These are phyloP conservation scores for Sebastes schlegelii DNA, from an alignment of 2,113 vertebrate genomes.

Conservation along the genomic window DNA sequence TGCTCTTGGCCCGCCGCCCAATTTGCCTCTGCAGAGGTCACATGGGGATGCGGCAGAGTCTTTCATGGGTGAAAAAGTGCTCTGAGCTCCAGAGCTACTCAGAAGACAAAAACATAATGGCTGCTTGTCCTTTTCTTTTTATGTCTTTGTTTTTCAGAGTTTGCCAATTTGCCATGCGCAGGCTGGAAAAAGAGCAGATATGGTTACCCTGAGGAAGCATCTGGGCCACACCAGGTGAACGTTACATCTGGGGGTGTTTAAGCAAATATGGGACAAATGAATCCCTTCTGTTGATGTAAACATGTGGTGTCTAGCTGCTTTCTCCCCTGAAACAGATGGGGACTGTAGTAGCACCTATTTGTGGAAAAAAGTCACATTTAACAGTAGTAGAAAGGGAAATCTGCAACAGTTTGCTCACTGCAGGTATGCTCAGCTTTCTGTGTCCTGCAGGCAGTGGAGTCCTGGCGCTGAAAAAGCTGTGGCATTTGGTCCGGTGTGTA, in stretches of 20 bases:
- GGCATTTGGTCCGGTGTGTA: conserved; percentile 53
- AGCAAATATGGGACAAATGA: conserved; percentile 12
- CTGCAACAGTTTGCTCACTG: conserved; percentile 23
- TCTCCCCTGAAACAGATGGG: not conserved
- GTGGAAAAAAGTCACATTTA: conserved; percentile 10
- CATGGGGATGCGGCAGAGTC: conserved; percentile 26
- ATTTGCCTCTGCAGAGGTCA: conserved; percentile 46
- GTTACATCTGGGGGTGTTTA: conserved; percentile 21
- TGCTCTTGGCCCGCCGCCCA: conserved; percentile 38
- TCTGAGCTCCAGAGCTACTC: conserved; percentile 14
- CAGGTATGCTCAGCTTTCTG: conserved; percentile 30
- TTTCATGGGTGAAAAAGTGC: conserved; percentile 30
- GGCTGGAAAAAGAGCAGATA: conserved; percentile 65
- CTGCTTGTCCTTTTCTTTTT: conserved; percentile 34
- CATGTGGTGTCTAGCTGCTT: not conserved
- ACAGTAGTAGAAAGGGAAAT: conserved; percentile 1
- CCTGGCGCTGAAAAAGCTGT: conserved; percentile 48
- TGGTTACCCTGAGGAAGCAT: conserved; percentile 73
- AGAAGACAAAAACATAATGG: conserved; percentile 12
- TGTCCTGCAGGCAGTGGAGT: conserved; percentile 43
- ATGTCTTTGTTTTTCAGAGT: conserved; percentile 39
- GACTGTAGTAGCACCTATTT: not conserved
- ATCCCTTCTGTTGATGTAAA: conserved; percentile 10
- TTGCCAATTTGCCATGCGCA: conserved; percentile 39
- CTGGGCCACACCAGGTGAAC: conserved; percentile 81